Evolutionary conservation across 1,140 invertebrate genomes (phyloP).

Genomic region (Holcopasites calliopsidis): DNA sequence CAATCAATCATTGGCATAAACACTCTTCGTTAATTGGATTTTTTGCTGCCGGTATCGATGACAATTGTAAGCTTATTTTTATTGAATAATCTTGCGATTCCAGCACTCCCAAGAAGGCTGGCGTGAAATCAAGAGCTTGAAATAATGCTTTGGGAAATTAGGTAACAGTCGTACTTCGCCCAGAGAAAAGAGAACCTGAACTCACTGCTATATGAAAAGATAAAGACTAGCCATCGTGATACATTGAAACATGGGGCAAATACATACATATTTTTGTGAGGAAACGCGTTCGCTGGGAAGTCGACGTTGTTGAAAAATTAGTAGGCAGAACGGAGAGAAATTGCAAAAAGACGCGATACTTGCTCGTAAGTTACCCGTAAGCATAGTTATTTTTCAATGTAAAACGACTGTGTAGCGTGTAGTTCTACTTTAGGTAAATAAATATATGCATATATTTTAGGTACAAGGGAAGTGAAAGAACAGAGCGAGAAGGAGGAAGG

Average conservation of each 20-base stretch:
- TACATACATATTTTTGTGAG: too few relatives aligned
- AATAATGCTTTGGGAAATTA: neutral
- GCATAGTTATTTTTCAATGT: conserved; percentile 60
- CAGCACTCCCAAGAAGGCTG: neutral
- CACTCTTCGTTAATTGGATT: too few relatives aligned
- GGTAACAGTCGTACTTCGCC: neutral
- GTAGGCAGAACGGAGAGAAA: neutral
- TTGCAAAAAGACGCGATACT: conserved; percentile 19
- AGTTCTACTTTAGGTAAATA: conserved; percentile 59
- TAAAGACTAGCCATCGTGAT: conserved; percentile 1
- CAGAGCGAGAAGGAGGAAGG: neutral
- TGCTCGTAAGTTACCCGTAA: conserved; percentile 43
- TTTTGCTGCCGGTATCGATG: too few relatives aligned
- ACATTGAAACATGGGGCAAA: neutral
- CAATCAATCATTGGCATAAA: too few relatives aligned
- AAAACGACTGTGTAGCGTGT: conserved; percentile 47
- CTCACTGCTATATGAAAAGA: neutral
- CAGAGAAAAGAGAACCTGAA: neutral
- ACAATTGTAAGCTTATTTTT: too few relatives aligned
- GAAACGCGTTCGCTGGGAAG: too few relatives aligned
- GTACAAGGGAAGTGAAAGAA: conserved; percentile 35
- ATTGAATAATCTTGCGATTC: neutral
- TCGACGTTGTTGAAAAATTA: too few relatives aligned
- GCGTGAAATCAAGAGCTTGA: conserved; percentile 5
- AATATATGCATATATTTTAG: conserved; percentile 65